Conservation (phyloP, 2,797 vertebrate genomes). For the Ataeniobius toweri region DNA sequence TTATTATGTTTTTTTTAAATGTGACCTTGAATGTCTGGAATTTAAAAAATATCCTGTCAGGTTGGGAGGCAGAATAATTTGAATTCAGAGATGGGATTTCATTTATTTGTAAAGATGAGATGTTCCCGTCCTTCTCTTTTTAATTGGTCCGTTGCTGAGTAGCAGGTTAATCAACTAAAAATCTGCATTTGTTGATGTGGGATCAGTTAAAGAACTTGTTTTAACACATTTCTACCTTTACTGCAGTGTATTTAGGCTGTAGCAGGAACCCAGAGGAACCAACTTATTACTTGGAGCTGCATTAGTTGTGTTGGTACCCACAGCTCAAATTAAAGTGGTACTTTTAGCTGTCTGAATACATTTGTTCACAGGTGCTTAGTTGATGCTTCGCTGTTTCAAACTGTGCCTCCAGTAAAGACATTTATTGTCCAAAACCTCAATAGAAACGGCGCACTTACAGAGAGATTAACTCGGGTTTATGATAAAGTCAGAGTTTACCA, state of each 20-base stretch:
- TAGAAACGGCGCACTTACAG: not conserved
- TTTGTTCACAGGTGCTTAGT: slow-evolving; percentile 35
- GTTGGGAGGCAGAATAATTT: not conserved
- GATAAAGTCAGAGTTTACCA: not conserved
- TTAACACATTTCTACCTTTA: not conserved
- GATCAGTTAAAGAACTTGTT: slow-evolving; percentile 35
- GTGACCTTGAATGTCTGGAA: slow-evolving; percentile 48
- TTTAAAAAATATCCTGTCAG: slow-evolving; percentile 29
- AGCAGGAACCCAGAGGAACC: slow-evolving; percentile 2
- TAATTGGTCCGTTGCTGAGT: slow-evolving; percentile 50
- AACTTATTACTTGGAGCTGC: slow-evolving; percentile 26
- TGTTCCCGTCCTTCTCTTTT: slow-evolving; percentile 60
- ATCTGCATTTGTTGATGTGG: slow-evolving; percentile 34
- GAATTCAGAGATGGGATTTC: slow-evolving; percentile 60
- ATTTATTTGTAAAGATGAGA: slow-evolving; percentile 64
- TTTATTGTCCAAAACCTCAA: not conserved
- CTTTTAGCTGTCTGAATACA: slow-evolving; percentile 31
- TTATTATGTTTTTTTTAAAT: not conserved
- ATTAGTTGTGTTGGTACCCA: slow-evolving; percentile 18
- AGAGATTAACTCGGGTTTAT: not conserved
- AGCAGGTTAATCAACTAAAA: slow-evolving; percentile 57
- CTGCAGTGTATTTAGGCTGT: not conserved
- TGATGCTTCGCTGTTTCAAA: slow-evolving; percentile 13
- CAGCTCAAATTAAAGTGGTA: slow-evolving; percentile 31
- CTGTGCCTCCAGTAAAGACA: slow-evolving; percentile 12